Conservation (phyloP, 2,113 vertebrate genomes). For the Aviceda subcristata region DNA sequence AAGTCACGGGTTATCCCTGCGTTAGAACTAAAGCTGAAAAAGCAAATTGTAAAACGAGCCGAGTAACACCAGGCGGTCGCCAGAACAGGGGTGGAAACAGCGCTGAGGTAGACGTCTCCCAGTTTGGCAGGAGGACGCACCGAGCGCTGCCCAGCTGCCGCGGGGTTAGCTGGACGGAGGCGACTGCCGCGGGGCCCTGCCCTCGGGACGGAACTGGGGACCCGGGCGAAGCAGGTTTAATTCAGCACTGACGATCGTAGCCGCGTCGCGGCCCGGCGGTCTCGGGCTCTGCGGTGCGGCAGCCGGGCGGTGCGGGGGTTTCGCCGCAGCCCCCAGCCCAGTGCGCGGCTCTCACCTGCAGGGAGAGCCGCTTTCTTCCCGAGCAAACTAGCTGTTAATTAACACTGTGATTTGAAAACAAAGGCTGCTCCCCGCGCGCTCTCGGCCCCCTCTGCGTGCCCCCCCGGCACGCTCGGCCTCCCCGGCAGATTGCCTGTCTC, state of each 20-base stretch:
- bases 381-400: not conserved
- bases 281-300: not conserved
- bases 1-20: accelerated
- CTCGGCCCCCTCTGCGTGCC: accelerated
- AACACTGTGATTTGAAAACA: not conserved
- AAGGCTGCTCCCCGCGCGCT: not conserved
- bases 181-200: not conserved
- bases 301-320: not conserved
- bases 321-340: not conserved
- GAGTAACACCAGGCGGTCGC: not conserved
- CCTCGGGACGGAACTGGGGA: not conserved
- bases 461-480: not conserved
- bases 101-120: not conserved
- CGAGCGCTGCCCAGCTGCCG: not conserved
- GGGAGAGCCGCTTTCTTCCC: not conserved
- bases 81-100: not conserved
- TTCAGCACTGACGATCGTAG: not conserved
- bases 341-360: not conserved
- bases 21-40: not conserved
- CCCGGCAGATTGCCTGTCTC: not conserved
- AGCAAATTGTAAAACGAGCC: not conserved
- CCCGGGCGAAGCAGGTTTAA: accelerated
- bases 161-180: not conserved
- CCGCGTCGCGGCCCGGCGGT: not conserved
- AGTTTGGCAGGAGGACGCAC: not conserved